These are phyloP conservation scores for Eulacestoma nigropectus DNA, from an alignment of 2,113 vertebrate species.

Conservation along the genomic window DNA sequence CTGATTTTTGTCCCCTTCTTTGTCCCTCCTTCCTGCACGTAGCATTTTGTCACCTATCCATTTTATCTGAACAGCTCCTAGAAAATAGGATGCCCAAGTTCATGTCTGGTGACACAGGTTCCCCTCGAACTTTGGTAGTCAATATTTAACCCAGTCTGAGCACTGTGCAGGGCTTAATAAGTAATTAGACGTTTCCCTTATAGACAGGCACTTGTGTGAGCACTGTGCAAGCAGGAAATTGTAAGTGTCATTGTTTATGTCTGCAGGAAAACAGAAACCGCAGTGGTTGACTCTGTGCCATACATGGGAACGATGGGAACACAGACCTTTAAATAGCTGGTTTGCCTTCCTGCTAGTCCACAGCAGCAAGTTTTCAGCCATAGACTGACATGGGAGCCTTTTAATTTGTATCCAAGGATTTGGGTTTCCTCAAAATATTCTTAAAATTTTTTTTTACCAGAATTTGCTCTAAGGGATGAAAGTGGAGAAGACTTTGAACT, in stretches of 20 bases:
- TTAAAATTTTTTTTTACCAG: not conserved
- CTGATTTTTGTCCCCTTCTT: not conserved
- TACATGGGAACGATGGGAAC: not conserved
- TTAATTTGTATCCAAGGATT: not conserved
- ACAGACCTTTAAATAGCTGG: not conserved
- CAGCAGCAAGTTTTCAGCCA: not conserved
- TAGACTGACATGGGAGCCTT: not conserved
- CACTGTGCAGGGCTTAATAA: slow-evolving; percentile 44
- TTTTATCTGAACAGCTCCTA: not conserved
- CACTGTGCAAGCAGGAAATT: slow-evolving; percentile 67
- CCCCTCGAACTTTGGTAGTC: not conserved
- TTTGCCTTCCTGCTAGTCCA: not conserved
- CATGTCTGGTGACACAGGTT: not conserved
- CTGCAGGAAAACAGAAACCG: slow-evolving; percentile 69
- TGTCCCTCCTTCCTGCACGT: not conserved
- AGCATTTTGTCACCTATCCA: not conserved
- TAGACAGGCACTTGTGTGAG: not conserved
- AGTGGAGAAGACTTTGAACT: not conserved
- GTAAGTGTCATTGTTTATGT: slow-evolving; percentile 75
- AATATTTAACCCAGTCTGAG: slow-evolving; percentile 41
- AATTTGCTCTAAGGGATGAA: not conserved
- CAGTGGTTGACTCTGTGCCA: slow-evolving; percentile 50
- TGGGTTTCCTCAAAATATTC: not conserved
- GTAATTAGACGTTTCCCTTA: slow-evolving; percentile 28
- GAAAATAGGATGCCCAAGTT: not conserved